phyloP scores from a whole-genome alignment of 2,113 vertebrate species.

The Paradisaea rubra region DNA sequence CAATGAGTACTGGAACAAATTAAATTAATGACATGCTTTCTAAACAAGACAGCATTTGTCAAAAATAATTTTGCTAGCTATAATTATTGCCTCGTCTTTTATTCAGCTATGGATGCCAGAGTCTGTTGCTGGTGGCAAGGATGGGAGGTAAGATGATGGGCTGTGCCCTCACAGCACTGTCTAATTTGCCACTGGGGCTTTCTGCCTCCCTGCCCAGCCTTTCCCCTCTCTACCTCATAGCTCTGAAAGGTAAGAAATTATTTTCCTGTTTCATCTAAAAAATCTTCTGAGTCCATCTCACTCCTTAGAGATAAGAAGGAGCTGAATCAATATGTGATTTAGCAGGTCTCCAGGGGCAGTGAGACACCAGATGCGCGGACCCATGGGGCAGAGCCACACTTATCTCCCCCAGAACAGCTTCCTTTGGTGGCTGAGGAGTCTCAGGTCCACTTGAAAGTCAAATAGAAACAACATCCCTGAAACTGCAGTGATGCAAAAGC shows the following conservation, averaged over 20 bases:
- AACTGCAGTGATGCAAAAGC: background rate
- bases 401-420: background rate
- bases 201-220: background rate
- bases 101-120: background rate
- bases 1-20: accelerated
- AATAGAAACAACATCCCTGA: background rate
- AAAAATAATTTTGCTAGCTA: background rate
- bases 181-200: background rate
- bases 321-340: background rate
- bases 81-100: background rate
- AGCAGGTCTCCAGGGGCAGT: background rate
- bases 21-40: background rate
- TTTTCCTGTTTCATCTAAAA: background rate
- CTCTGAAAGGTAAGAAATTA: background rate
- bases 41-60: background rate
- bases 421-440: background rate
- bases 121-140: background rate
- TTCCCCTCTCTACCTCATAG: background rate
- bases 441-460: background rate
- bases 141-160: background rate
- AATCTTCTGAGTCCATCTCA: background rate
- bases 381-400: background rate
- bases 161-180: background rate
- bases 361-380: background rate
- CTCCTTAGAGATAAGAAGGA: background rate